Percentiles rank a stretch among this genome's conserved stretches.
phyloP scores from a whole-genome alignment of 2,797 vertebrate species.

The Hydrocynus forskahlii region DNA sequence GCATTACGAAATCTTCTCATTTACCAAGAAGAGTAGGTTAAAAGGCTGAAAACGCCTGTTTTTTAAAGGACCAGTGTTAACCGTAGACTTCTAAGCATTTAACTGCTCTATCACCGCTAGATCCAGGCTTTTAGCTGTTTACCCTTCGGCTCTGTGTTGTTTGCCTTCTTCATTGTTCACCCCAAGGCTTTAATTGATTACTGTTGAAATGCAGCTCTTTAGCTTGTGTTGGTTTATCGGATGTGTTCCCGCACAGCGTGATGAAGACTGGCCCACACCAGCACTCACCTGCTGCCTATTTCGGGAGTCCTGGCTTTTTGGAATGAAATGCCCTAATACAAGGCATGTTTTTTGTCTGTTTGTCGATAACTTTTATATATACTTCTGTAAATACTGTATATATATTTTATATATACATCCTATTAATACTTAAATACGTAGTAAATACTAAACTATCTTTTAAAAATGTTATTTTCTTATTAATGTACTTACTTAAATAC shows the following conservation, averaged over 20 bases:
- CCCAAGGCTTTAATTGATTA: slow-evolving; percentile 58
- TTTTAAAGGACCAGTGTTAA: background rate
- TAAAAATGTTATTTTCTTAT: too few species aligned
- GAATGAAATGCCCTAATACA: too few species aligned
- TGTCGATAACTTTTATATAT: too few species aligned
- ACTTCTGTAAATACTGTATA: too few species aligned
- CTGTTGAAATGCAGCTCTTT: slow-evolving; percentile 41
- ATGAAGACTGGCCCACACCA: background rate
- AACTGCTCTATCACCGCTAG: slow-evolving; percentile 42
- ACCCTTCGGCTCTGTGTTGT: slow-evolving; percentile 53
- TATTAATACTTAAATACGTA: too few species aligned
- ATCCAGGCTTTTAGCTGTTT: slow-evolving; percentile 62
- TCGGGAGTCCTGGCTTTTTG: background rate
- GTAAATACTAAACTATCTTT: too few species aligned
- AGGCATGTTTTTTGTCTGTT: too few species aligned
- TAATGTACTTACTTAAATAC: too few species aligned
- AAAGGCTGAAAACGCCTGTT: background rate
- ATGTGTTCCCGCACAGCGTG: background rate
- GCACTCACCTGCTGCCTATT: background rate
- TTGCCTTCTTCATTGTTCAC: slow-evolving; percentile 55
- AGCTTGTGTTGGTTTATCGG: slow-evolving; percentile 26
- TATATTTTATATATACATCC: too few species aligned
- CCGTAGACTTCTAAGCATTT: background rate
- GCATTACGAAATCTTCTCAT: background rate
- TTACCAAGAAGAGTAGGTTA: background rate